A percentile compares a stretch with the other conserved stretches of the same genome.
phyloP scores from a whole-genome alignment of 2,797 vertebrate species.

The Dendrocincla fuliginosa region DNA sequence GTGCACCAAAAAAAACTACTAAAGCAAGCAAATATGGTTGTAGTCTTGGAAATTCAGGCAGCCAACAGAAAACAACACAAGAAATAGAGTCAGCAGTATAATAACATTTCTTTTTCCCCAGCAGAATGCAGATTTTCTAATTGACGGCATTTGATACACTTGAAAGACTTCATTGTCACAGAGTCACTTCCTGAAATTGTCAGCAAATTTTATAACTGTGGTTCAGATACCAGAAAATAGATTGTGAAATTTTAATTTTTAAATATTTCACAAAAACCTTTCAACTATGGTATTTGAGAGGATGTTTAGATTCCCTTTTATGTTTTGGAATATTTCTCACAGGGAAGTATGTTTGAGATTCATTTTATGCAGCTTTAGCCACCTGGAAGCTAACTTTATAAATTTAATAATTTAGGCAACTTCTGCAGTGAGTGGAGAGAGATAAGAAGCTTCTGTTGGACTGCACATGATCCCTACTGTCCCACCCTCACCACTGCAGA shows the following conservation, averaged over 20 bases:
- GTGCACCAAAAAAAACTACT: not conserved
- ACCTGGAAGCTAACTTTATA: not conserved
- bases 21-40: not conserved
- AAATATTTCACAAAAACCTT: not conserved
- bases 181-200: not conserved
- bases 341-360: not conserved
- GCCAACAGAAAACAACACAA: not conserved
- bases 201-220: not conserved
- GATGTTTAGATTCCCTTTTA: not conserved
- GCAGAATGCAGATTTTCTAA: not conserved
- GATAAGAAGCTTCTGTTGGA: not conserved
- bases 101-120: not conserved
- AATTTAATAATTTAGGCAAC: not conserved
- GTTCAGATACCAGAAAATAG: not conserved
- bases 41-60: not conserved
- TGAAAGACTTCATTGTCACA: not conserved
- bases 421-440: not conserved
- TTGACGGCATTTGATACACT: not conserved
- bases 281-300: not conserved
- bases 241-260: not conserved
- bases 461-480: fast-evolving
- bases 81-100: not conserved
- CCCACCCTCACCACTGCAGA: not conserved
- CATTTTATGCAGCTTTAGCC: not conserved
- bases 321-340: not conserved